A percentile compares a stretch with the other conserved stretches of the same genome.
phyloP scores from a whole-genome alignment of 2,797 vertebrate species.

The Adelosebastes latens region DNA sequence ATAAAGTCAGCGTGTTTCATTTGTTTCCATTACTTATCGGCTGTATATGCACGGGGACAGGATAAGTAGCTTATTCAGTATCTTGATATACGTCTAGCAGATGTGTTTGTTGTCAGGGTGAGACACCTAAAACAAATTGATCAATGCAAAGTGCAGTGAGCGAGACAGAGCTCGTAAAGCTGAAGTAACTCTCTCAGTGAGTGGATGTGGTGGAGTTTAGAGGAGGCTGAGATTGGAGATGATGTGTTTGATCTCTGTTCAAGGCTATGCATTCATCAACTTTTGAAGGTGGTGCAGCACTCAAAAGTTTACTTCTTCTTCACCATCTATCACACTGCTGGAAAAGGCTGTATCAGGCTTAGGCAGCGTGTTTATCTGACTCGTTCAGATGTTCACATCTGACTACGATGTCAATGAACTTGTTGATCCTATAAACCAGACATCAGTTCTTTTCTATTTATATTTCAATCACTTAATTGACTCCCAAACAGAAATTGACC shows the following conservation, averaged over 20 bases:
- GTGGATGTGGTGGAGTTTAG: background rate
- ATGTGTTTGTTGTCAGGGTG: background rate
- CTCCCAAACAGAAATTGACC: no score
- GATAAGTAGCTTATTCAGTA: background rate
- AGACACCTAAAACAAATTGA: constrained; percentile 4
- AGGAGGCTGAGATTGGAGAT: constrained; percentile 18
- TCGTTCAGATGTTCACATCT: background rate
- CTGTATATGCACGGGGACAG: background rate
- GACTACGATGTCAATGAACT: no score
- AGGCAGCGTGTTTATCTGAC: background rate
- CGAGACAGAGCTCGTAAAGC: background rate
- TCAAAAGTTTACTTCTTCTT: constrained; percentile 17
- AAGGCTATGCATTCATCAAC: constrained; percentile 24
- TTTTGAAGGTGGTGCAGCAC: constrained; percentile 25
- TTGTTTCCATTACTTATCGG: background rate
- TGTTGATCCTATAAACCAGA: background rate
- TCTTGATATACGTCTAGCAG: background rate
- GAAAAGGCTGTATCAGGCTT: background rate
- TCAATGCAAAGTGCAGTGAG: background rate
- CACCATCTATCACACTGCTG: background rate
- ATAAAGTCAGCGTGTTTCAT: background rate
- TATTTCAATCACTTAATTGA: no score
- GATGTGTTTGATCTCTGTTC: constrained; percentile 22
- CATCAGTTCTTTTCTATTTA: no score
- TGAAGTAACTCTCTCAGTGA: background rate